Conservation (phyloP, 2,797 vertebrate genomes). For the Bradypus variegatus region DNA sequence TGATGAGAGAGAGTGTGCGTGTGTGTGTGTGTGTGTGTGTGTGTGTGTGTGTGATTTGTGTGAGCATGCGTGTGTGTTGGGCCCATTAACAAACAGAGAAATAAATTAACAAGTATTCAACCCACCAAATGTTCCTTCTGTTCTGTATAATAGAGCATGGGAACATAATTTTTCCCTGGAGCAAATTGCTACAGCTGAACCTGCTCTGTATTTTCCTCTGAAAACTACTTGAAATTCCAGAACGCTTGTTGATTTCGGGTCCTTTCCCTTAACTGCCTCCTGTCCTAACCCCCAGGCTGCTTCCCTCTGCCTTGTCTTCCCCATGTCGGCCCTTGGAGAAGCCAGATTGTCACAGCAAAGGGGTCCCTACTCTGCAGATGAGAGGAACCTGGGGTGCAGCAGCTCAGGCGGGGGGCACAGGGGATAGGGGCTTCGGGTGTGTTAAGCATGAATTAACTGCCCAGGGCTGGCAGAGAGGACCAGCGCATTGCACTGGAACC, state of each 20-base stretch:
- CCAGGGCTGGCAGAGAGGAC: not conserved
- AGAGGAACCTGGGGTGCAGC: not conserved
- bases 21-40: not conserved
- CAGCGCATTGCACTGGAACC: not conserved
- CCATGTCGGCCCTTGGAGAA: not conserved
- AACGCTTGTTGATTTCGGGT: slow-evolving; percentile 37
- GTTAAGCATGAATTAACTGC: not conserved
- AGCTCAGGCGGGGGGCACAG: not conserved
- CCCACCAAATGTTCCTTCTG: slow-evolving; percentile 64
- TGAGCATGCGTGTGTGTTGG: not conserved
- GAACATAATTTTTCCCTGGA: slow-evolving; percentile 62
- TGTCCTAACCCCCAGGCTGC: slow-evolving; percentile 23
- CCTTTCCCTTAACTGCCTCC: slow-evolving; percentile 44
- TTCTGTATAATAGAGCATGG: slow-evolving; percentile 50
- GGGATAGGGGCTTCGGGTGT: not conserved
- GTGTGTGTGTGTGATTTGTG: not conserved
- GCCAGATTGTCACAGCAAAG: not conserved
- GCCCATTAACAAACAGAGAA: slow-evolving; percentile 63
- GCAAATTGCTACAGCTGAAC: slow-evolving; percentile 55
- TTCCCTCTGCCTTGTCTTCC: not conserved
- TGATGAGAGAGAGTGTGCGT: not conserved
- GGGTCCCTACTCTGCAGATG: not conserved
- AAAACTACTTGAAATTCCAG: slow-evolving; percentile 57
- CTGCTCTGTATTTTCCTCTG: slow-evolving; percentile 48
- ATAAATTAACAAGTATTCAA: slow-evolving; percentile 63